A percentile compares a stretch with the other conserved stretches of the same genome.
phyloP scores from a whole-genome alignment of 2,888 invertebrate genomes.

The Pheosia tremula region DNA sequence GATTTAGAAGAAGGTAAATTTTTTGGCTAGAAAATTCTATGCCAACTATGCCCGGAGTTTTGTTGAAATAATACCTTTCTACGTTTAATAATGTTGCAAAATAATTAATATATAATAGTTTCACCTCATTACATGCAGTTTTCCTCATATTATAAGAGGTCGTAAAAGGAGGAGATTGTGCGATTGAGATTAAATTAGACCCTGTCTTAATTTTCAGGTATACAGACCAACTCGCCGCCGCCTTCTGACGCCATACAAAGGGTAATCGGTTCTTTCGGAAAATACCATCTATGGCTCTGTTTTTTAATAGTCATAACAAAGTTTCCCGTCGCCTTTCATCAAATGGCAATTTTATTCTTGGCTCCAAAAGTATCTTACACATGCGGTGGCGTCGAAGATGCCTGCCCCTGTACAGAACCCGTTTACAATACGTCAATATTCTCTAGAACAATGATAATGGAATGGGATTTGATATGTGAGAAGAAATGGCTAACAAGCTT shows the following conservation, averaged over 20 bases:
- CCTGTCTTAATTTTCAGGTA: constrained; percentile 30
- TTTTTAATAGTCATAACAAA: constrained; percentile 62
- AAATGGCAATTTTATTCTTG: constrained; percentile 80
- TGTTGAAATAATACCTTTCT: no score
- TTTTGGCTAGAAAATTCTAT: no score
- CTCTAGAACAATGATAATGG: constrained; percentile 87
- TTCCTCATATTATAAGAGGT: neutral
- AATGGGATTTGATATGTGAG: constrained; percentile 91
- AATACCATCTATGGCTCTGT: constrained; percentile 71
- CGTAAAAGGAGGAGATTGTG: neutral
- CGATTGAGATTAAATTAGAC: neutral
- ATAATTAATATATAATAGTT: no score
- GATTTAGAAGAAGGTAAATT: no score
- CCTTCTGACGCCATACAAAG: constrained; percentile 65
- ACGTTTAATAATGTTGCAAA: no score
- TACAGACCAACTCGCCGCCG: constrained; percentile 22
- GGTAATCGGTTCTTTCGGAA: constrained; percentile 78
- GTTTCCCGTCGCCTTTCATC: constrained; percentile 78
- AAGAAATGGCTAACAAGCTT: constrained; percentile 86
- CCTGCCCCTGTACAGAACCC: constrained; percentile 84
- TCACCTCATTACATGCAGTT: no score
- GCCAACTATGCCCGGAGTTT: no score
- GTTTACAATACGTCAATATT: constrained; percentile 87
- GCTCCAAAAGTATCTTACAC: constrained; percentile 65
- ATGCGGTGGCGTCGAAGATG: constrained; percentile 41